These are phyloP conservation scores for Paratilapia polleni DNA, from an alignment of 2,113 vertebrate species.

Conservation along the genomic window DNA sequence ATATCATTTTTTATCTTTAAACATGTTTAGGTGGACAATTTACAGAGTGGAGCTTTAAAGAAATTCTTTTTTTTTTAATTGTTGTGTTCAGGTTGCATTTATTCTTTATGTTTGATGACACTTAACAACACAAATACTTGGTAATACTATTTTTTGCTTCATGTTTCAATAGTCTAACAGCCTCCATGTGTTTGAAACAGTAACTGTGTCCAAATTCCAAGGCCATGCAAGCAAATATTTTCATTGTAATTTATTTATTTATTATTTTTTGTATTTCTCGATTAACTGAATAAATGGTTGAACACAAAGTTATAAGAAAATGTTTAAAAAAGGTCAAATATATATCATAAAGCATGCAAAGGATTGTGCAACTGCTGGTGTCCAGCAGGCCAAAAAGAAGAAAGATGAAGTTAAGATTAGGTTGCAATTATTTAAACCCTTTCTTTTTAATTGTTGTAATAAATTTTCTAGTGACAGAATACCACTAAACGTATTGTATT, in stretches of 20 bases:
- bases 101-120: neutral
- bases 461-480: neutral
- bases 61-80: neutral
- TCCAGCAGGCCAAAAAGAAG: neutral
- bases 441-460: neutral
- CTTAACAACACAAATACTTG: neutral
- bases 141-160: neutral
- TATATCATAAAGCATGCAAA: neutral
- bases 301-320: neutral
- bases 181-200: neutral
- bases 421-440: neutral
- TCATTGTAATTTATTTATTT: too few relatives aligned
- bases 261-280: neutral
- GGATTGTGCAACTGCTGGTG: neutral
- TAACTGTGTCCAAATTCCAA: neutral
- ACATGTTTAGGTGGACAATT: neutral
- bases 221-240: neutral
- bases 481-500: neutral
- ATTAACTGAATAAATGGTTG: neutral
- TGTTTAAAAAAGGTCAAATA: neutral
- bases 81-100: fast-evolving
- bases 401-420: too few relatives aligned
- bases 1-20: neutral
- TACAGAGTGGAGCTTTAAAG: neutral
- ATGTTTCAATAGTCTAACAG: fast-evolving